Evolutionary conservation across 2,888 invertebrate species (phyloP), one percentile per base, ranked within the genome.

Genomic region (Catocala sponsa): DNA sequence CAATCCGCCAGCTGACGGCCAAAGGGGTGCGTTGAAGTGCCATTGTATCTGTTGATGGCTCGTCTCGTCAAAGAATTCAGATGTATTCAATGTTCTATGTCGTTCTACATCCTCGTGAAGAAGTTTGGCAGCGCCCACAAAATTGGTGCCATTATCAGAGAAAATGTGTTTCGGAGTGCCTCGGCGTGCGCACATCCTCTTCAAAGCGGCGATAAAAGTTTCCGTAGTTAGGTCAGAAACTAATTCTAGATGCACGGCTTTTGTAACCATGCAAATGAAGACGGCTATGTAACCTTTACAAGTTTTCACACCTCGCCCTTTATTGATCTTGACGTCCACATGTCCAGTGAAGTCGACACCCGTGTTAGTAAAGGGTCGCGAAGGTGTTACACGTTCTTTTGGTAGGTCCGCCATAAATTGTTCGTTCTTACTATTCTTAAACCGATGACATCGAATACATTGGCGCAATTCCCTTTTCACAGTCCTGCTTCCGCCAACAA

Each of bases 201-300:
- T 56, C 9, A 65, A 49, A 6, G 61, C 61, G 32, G 61, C 65
- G 1, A 65, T 11, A 15, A 65, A 65, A 6, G 61, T 49, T 55
- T 44, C 13, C 10, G 60, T 61, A 9, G 43, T 44, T 13, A 59
- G 49, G n/a, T 59, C 59, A 1, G 59, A 63, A 6, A 63, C 63
- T 10, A 57, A 38, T 41, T 62, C 57, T 0, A 62, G 32, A 38
- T 62, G 61, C 41, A 61, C 51, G 4, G 62, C 62, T 46, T 66
- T 66, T 13, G 66, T 64, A 6, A 10, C 46, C 52, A 63, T 50
- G n/a, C 60, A 60, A 11, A 60, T 42, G 9, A 60, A 60, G 32
- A 55, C 42, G 46, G 60, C 60, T n/a, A 68, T 54, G 12, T 65
- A 68, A 0, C 59, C 68, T 55, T 68, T 68, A 7, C 44, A 42